Base-by-base conservation (phyloP, 2,797 vertebrate genomes). In the Lagocephalus sceleratus region DNA sequence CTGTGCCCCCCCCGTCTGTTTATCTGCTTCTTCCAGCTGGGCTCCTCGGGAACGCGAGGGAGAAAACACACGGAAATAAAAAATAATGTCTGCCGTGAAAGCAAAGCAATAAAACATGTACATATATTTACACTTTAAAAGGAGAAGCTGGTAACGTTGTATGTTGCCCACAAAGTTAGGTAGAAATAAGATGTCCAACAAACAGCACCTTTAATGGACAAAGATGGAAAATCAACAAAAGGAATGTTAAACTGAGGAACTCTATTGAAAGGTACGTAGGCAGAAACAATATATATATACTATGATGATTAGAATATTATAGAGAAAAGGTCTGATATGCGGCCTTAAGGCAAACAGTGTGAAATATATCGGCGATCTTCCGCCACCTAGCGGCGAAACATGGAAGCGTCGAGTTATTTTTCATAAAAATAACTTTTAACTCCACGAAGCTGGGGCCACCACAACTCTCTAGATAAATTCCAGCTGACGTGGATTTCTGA, bases 21-120 rank as follows among this genome's bases (percentile, higher is more conserved):
- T 92, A 92, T 92, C 90, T 82, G 82, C 71, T 83, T 88, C 84
- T 87, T 69, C 79, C 90, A 91, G 90, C 88, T 87, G 88, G 79
- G 78, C 71, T 88, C 87, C 86, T 84, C 70, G 7, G 85, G 84
- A 78, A 79, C 10, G 79, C 69, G 62, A 75, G 75, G 72, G 73
- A 76, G 58, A 75, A 16, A 58, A 71, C 41, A 47, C 21, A 26
- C 48, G 71, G 66, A 68, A 81, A 73, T 63, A 53, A 76, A 65
- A 68, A 63, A 19, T 1, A 41, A 4, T 6, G 6, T 61, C 47
- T 59, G 38, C 55, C 60, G 19, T 44, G 54, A 66, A 76, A 83
- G 76, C 53, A 78, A 70, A 65, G 53, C 70, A 56, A 25, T 20
- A 23, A 76, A 75, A 65, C 49, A 57, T 75, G 55, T 69, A 56